Conservation (phyloP, 2,113 vertebrate genomes). For the Myotis brandtii region DNA sequence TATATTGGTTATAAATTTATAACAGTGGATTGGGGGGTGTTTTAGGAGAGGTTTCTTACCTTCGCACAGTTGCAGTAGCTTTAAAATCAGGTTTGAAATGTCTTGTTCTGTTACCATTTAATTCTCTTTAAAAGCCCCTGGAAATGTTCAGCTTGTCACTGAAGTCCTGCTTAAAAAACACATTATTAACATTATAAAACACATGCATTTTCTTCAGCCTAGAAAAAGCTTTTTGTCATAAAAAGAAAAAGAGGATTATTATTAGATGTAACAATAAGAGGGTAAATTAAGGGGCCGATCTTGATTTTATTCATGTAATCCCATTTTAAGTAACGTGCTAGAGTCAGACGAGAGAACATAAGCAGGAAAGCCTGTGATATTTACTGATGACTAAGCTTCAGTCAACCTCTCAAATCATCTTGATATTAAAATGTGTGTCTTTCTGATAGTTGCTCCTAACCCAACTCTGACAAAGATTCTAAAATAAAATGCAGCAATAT, state of each 20-base stretch:
- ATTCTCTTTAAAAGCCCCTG: background rate
- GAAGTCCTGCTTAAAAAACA: background rate
- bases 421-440: slow-evolving; percentile 42
- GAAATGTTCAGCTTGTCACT: slow-evolving; percentile 8
- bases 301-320: slow-evolving; percentile 54
- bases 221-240: slow-evolving; percentile 47
- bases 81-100: slow-evolving; percentile 14
- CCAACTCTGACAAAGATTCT: background rate
- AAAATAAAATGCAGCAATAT: background rate
- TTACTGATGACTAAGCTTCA: slow-evolving; percentile 45
- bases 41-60: background rate
- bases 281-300: background rate
- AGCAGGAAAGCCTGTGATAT: slow-evolving; percentile 52
- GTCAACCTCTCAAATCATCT: slow-evolving; percentile 33
- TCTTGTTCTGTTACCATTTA: slow-evolving; percentile 12
- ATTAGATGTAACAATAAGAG: slow-evolving; percentile 18
- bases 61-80: background rate
- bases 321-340: slow-evolving; percentile 55
- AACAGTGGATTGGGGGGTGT: background rate
- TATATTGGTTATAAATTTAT: background rate
- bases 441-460: background rate
- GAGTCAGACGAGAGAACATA: background rate
- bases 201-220: slow-evolving; percentile 30
- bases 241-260: slow-evolving; percentile 32
- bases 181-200: slow-evolving; percentile 30